Evolutionary conservation across 2,888 invertebrate genomes (phyloP).

Genomic region (Exocentrus adspersus): DNA sequence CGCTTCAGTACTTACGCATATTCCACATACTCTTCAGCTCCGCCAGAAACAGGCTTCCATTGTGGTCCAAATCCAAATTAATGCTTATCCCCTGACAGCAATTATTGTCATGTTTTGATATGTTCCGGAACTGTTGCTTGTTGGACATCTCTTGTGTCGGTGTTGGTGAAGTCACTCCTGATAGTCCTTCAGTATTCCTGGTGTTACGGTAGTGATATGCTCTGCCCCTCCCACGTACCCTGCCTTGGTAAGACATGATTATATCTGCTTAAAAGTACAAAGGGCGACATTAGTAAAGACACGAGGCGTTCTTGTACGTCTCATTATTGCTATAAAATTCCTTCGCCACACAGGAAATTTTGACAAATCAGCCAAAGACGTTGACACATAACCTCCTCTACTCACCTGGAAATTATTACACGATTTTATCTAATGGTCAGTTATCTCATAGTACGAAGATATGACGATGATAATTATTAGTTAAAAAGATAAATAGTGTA

Average conservation of each 20-base stretch:
- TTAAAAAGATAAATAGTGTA: too few species aligned
- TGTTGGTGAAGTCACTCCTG: slow-evolving; percentile 13
- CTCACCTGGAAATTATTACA: slow-evolving; percentile 4
- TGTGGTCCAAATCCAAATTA: slow-evolving; percentile 63
- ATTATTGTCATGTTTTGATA: slow-evolving; percentile 54
- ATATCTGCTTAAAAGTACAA: slow-evolving; percentile 25
- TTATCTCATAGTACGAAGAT: neutral
- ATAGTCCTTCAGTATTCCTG: slow-evolving; percentile 30
- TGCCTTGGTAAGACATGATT: slow-evolving; percentile 43
- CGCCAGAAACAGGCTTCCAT: slow-evolving; percentile 61
- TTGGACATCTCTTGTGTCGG: slow-evolving; percentile 24
- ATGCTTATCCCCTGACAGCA: slow-evolving; percentile 60
- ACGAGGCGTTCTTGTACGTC: neutral
- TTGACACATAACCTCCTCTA: slow-evolving; percentile 25
- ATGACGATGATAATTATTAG: slow-evolving; percentile 1
- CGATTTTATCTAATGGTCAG: neutral
- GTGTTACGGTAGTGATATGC: slow-evolving; percentile 33
- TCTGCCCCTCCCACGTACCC: slow-evolving; percentile 48
- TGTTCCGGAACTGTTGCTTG: slow-evolving; percentile 40
- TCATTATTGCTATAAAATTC: neutral
- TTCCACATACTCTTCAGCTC: slow-evolving; percentile 61
- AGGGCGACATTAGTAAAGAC: neutral
- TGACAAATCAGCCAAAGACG: slow-evolving; percentile 18
- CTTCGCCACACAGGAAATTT: slow-evolving; percentile 17
- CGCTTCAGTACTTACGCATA: slow-evolving; percentile 49